These are phyloP conservation scores for Actias luna DNA, from an alignment of 2,888 invertebrate species.

Conservation along the genomic window DNA sequence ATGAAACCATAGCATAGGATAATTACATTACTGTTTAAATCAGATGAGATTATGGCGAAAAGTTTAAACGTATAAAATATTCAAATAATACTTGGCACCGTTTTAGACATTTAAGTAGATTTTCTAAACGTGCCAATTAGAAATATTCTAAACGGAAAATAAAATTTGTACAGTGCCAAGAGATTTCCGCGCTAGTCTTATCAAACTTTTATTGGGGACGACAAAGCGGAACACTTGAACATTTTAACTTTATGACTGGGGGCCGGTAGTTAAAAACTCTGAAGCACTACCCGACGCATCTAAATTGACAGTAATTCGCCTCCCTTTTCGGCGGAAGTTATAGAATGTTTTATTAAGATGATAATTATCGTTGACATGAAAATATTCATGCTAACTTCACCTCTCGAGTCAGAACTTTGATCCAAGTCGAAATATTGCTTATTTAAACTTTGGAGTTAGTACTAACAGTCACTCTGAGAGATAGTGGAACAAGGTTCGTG, in stretches of 20 bases:
- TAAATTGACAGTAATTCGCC: slow-evolving; percentile 43
- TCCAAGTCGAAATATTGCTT: slow-evolving; percentile 9
- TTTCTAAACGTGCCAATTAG: too few relatives aligned
- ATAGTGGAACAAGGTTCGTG: too few relatives aligned
- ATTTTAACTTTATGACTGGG: background rate
- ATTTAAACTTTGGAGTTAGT: background rate
- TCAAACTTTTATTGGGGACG: background rate
- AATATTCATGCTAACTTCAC: background rate
- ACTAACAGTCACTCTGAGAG: background rate
- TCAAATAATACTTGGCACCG: too few relatives aligned
- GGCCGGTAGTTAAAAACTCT: slow-evolving; percentile 1
- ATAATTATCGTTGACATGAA: background rate
- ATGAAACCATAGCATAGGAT: too few relatives aligned
- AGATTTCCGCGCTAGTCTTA: background rate
- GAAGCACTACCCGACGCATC: slow-evolving; percentile 25
- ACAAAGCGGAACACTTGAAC: background rate
- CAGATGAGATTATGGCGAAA: too few relatives aligned
- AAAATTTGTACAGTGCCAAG: too few relatives aligned
- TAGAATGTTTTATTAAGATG: slow-evolving; percentile 35
- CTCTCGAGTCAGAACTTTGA: background rate
- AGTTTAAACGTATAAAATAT: too few relatives aligned
- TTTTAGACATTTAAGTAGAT: too few relatives aligned
- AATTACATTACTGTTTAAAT: too few relatives aligned
- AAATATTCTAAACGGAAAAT: too few relatives aligned
- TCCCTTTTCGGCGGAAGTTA: slow-evolving; percentile 25